phyloP scores from a whole-genome alignment of 92 coral and sea anemone genomes.

The Desmophyllum pertusum region DNA sequence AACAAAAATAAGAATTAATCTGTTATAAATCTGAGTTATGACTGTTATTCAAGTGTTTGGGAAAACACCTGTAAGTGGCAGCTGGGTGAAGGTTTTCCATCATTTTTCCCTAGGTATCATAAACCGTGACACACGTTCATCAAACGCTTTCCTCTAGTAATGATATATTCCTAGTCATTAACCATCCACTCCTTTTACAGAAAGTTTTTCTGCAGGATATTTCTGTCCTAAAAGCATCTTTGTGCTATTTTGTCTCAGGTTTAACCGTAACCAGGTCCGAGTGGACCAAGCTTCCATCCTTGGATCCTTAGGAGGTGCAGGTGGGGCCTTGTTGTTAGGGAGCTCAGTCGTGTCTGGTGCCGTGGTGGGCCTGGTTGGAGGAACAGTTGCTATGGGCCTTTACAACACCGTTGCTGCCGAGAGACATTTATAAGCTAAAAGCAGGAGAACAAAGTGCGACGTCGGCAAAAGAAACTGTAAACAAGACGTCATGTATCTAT shows the following conservation, averaged over 20 bases:
- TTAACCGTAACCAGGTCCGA: conserved; percentile 76
- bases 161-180: no score
- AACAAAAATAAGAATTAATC: no score
- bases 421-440: conserved; percentile 30
- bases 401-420: conserved; percentile 60
- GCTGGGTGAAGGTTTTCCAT: not conserved
- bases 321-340: conserved; percentile 65
- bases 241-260: conserved; percentile 26
- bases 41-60: no score
- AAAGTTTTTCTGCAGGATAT: not conserved
- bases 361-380: conserved; percentile 76
- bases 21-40: no score
- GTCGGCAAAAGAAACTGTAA: not conserved
- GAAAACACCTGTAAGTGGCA: no score
- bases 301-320: conserved; percentile 68
- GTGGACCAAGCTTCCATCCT: conserved; percentile 62
- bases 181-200: not conserved
- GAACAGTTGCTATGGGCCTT: conserved; percentile 62
- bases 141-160: no score
- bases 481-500: not conserved
- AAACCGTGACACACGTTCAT: no score
- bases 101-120: not conserved
- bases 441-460: not conserved
- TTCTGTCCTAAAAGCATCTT: not conserved
- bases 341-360: conserved; percentile 66